A percentile compares a stretch with the other conserved stretches of the same genome.
Evolutionary conservation across 2,797 vertebrate genomes (phyloP).

Genomic region (Echiichthys vipera): DNA sequence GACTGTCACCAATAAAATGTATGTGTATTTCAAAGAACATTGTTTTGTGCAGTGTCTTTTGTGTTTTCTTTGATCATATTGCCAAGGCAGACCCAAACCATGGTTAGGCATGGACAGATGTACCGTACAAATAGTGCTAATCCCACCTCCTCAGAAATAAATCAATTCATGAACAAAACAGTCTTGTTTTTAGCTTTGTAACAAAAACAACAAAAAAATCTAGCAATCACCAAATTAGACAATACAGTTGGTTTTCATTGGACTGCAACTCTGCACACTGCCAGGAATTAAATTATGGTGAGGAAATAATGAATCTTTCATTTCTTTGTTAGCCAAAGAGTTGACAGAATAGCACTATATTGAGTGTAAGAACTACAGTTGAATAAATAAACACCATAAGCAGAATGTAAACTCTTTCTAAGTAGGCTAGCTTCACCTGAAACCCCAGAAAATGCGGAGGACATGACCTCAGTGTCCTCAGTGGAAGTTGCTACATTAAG

Average conservation of each 20-base stretch:
- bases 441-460: neutral
- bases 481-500: neutral
- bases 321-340: neutral
- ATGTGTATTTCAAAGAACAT: conserved; percentile 77
- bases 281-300: neutral
- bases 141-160: no score
- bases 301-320: neutral
- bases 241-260: neutral
- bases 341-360: neutral
- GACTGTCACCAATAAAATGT: conserved; percentile 83
- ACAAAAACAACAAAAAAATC: no score
- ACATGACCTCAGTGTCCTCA: no score
- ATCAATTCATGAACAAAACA: no score
- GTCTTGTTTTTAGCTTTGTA: neutral
- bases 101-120: no score
- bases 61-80: neutral
- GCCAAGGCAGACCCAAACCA: neutral
- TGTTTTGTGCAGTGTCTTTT: neutral
- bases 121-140: no score
- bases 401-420: neutral
- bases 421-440: neutral
- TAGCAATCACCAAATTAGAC: neutral
- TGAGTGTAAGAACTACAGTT: neutral
- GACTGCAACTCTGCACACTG: neutral
- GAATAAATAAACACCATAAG: neutral